Base-by-base conservation (phyloP, 2,888 invertebrate genomes). In the Parochlus steinenii region DNA sequence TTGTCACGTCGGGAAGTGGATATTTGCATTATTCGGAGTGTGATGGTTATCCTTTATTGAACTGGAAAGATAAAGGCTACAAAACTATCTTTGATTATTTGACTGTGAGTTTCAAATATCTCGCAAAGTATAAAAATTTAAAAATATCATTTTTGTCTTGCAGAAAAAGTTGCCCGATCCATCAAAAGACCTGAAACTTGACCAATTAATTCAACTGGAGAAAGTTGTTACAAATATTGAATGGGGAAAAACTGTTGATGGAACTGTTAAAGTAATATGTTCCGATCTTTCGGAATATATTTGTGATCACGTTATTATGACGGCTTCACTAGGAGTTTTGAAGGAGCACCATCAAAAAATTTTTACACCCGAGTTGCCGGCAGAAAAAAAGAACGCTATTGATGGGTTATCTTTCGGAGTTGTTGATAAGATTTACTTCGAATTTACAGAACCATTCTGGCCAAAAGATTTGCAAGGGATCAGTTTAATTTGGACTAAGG, bases 271-370 rank as follows among this genome's bases (percentile, higher is more conserved):
- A 20, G 43, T 51, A 6, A 37, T 33, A 10, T 53, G 51, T 23
- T 41, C 43, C 3, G 63, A 66, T 44, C 64, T 62, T 1, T 48
- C 55, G 18, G 45, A 50, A 3, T 61, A 58, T 41, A 39, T 49
- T n/a, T 68, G 69, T 1, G 69, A 74, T 49, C 69, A 71, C 50
- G 66, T 71, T 10, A 64, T 75, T 39, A 49, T 67, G 15, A 73
- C 74, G 1, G 55, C 63, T 0, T 67, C 74, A 1, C 50, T 74
- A 30, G 74, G 73, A 0, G 67, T 69, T 6, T 56, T 74, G n/a
- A 72, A 73, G 47, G 61, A 60, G 23, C 50, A 56, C 7, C 18
- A 30, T 10, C n/a, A 17, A 12, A 30, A 4, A 8, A 10, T 29
- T 7, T 71, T 72, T 33, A 48, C 52, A 17, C 71, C 71, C 0